Conservation (phyloP, 1,140 invertebrate genomes). For the Neodiprion lecontei region DNA sequence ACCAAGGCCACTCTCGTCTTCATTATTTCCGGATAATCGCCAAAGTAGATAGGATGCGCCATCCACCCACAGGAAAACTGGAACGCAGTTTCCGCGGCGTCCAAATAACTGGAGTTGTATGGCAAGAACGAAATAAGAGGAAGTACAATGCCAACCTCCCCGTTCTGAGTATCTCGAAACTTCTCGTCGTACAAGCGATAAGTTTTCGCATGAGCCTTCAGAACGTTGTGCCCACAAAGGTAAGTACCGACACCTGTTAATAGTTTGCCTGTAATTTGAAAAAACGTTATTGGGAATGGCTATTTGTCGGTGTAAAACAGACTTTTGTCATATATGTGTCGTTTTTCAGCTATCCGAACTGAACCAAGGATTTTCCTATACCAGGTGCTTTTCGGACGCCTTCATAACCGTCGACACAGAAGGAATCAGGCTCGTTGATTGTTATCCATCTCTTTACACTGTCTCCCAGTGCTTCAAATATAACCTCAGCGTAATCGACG, state of each 20-base stretch:
- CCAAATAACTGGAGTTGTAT: background rate
- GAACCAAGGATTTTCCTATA: background rate
- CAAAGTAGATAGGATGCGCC: background rate
- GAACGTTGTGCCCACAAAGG: slow-evolving; percentile 60
- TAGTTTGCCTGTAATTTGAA: slow-evolving; percentile 46
- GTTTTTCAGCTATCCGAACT: background rate
- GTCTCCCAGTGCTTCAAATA: slow-evolving; percentile 31
- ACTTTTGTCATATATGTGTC: background rate
- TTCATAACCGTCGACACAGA: slow-evolving; percentile 44
- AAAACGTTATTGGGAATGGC: too few species aligned
- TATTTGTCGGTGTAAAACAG: background rate
- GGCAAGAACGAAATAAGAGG: background rate
- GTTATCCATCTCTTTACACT: slow-evolving; percentile 27
- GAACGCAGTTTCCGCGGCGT: background rate
- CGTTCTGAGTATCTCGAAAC: background rate
- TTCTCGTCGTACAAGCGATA: background rate
- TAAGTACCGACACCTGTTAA: slow-evolving; percentile 59
- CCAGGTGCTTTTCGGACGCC: background rate
- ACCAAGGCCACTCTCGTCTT: slow-evolving; percentile 58
- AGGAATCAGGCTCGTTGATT: slow-evolving; percentile 18
- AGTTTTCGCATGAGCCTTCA: slow-evolving; percentile 64
- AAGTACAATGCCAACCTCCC: background rate
- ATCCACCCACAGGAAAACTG: background rate
- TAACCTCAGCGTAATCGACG: slow-evolving; percentile 50
- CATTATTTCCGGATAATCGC: slow-evolving; percentile 48